Conservation (phyloP, 2,888 invertebrate species). For the Ganaspis brasiliensis region DNA sequence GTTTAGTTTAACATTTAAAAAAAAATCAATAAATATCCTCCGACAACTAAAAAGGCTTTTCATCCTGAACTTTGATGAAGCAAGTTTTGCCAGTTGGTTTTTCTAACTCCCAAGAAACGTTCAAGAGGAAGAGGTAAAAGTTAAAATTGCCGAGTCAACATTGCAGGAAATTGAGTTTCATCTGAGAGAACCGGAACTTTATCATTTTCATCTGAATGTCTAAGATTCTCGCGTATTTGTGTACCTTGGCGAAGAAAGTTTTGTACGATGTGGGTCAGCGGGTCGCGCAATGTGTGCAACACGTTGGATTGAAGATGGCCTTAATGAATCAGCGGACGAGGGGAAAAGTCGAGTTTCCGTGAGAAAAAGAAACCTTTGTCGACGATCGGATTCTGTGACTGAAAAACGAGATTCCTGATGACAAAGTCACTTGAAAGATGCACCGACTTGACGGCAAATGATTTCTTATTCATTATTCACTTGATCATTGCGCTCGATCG, state of each 20-base stretch:
- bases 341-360: conserved; percentile 47
- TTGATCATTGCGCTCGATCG: conserved; percentile 1
- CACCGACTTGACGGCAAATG: conserved; percentile 1
- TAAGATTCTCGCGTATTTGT: conserved; percentile 23
- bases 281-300: conserved; percentile 45
- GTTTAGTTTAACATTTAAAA: too few relatives aligned
- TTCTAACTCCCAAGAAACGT: too few relatives aligned
- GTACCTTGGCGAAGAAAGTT: conserved; percentile 49
- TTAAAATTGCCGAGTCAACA: too few relatives aligned
- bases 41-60: too few relatives aligned
- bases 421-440: conserved; percentile 24
- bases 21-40: too few relatives aligned
- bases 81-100: too few relatives aligned
- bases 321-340: conserved; percentile 51
- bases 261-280: conserved; percentile 54
- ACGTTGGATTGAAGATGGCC: conserved; percentile 51
- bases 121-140: too few relatives aligned
- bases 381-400: conserved; percentile 15
- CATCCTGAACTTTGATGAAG: too few relatives aligned
- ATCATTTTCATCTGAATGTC: conserved; percentile 9
- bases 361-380: conserved; percentile 55
- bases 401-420: conserved; percentile 33
- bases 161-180: too few relatives aligned
- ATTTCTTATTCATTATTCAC: conserved; percentile 28
- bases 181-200: not conserved